phyloP scores from a whole-genome alignment of 1,140 invertebrate genomes.

The Telenomus remus region DNA sequence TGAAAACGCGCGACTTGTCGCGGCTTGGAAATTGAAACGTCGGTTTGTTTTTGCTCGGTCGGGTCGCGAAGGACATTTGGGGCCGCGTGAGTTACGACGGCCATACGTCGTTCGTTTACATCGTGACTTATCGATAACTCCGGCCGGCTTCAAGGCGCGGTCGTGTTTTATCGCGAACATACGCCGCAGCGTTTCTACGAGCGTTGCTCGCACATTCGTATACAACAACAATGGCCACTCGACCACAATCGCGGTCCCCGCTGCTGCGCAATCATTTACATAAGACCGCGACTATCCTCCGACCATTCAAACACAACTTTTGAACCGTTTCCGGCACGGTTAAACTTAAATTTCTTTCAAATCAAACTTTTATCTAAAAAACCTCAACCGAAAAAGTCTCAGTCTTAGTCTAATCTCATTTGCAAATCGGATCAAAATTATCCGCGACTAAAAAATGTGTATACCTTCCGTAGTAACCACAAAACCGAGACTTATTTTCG shows the following conservation, averaged over 20 bases:
- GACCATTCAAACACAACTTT: conserved; percentile 1
- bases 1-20: conserved; percentile 12
- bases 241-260: conserved; percentile 22
- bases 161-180: conserved; percentile 48
- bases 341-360: too few species aligned
- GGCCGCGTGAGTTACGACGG: conserved; percentile 31
- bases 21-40: conserved; percentile 36
- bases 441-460: too few species aligned
- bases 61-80: conserved; percentile 9
- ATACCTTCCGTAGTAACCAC: too few species aligned
- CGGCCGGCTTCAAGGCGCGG: conserved; percentile 17
- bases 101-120: conserved; percentile 33
- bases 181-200: conserved; percentile 24
- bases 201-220: conserved; percentile 27
- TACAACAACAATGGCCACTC: conserved; percentile 37
- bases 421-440: too few species aligned
- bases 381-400: too few species aligned
- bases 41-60: conserved; percentile 1
- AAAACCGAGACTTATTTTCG: too few species aligned
- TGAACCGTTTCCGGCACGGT: conserved; percentile 13
- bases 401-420: too few species aligned
- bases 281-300: conserved; percentile 6
- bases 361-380: too few species aligned
- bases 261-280: conserved; percentile 36
- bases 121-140: conserved; percentile 47